These are phyloP conservation scores for Mionectes macconnelli DNA, from an alignment of 2,113 vertebrate genomes.

Conservation along the genomic window DNA sequence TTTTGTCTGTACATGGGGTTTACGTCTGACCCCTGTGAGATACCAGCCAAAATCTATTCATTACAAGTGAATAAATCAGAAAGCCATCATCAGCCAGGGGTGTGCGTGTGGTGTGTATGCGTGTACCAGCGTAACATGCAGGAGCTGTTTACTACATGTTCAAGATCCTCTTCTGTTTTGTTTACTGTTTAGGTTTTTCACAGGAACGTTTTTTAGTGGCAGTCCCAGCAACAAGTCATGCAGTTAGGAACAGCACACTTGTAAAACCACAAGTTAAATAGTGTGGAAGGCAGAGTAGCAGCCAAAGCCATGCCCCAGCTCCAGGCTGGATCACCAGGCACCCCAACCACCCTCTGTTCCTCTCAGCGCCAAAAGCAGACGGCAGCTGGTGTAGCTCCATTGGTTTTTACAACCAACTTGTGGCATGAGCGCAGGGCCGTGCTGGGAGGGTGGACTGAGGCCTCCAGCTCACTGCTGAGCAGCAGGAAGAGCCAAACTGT, in stretches of 20 bases:
- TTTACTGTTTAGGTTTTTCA: conserved; percentile 29
- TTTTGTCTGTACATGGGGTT: neutral
- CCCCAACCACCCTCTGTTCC: neutral
- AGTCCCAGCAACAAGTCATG: neutral
- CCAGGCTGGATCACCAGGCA: neutral
- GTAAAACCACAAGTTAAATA: neutral
- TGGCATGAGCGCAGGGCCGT: neutral
- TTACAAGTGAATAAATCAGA: neutral
- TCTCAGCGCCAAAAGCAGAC: accelerated
- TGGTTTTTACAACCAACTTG: neutral
- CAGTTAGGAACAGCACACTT: neutral
- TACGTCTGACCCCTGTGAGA: neutral
- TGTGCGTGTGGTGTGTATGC: neutral
- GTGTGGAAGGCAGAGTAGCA: neutral
- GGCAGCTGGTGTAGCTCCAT: accelerated
- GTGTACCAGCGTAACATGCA: neutral
- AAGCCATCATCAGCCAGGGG: neutral
- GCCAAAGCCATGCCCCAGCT: neutral
- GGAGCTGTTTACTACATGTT: conserved; percentile 32
- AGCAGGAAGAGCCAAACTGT: neutral
- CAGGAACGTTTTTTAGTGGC: neutral
- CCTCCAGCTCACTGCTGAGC: accelerated
- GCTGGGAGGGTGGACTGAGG: neutral
- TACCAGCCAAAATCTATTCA: neutral
- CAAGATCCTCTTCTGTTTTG: conserved; percentile 12